phyloP scores from a whole-genome alignment of 2,797 vertebrate genomes.

The Catamblyrhynchus diadema region DNA sequence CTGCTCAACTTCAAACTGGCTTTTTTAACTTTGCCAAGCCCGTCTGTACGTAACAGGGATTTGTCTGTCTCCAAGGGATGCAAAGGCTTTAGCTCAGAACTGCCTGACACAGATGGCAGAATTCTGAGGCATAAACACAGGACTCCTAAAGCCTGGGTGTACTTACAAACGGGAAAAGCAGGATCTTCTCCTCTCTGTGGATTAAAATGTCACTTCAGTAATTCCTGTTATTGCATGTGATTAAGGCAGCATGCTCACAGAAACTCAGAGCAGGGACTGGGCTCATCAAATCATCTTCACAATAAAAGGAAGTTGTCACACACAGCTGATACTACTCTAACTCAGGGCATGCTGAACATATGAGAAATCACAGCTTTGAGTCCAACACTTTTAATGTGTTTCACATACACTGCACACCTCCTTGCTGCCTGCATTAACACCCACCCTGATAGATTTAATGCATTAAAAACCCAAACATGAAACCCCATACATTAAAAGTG shows the following conservation, averaged over 20 bases:
- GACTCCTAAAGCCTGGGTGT: not conserved
- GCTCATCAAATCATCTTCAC: not conserved
- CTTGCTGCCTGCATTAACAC: not conserved
- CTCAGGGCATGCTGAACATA: not conserved
- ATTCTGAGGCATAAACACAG: constrained; percentile 4
- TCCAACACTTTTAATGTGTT: not conserved
- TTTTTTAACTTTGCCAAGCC: not conserved
- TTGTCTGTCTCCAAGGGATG: constrained; percentile 8
- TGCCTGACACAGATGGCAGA: constrained; percentile 19
- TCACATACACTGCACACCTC: not conserved
- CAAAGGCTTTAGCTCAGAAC: not conserved
- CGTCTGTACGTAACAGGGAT: not conserved
- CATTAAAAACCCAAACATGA: not conserved
- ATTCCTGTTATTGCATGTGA: not conserved
- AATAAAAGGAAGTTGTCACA: not conserved
- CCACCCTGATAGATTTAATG: not conserved
- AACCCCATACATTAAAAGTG: not conserved
- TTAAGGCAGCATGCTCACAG: not conserved
- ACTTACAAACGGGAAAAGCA: not conserved
- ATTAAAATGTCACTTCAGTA: constrained; percentile 2
- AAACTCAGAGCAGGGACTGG: not conserved
- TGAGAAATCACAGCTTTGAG: not conserved
- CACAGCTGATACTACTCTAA: not conserved
- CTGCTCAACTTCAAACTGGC: not conserved
- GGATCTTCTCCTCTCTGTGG: not conserved